These are phyloP conservation scores for Spialia ferax DNA, from an alignment of 2,888 invertebrate species.

Conservation along the genomic window DNA sequence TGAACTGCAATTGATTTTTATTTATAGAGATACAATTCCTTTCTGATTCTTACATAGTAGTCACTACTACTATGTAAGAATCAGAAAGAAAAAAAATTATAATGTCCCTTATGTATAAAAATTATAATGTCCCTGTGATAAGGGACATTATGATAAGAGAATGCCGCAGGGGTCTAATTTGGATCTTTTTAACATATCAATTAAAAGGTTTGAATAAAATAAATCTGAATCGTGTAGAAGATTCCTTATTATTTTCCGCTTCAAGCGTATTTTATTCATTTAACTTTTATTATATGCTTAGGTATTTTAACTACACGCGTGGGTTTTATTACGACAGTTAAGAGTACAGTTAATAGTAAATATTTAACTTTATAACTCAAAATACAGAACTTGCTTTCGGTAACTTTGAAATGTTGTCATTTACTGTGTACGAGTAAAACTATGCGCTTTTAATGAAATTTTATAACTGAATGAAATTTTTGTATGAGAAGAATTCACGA, in stretches of 20 bases:
- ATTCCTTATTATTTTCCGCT: not conserved
- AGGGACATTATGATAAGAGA: no score
- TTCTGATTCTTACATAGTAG: no score
- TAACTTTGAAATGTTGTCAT: not conserved
- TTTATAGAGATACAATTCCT: no score
- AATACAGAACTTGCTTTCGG: not conserved
- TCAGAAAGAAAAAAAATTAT: no score
- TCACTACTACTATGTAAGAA: no score
- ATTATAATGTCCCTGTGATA: no score
- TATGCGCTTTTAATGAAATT: not conserved
- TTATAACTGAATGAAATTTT: no score
- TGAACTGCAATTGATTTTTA: no score
- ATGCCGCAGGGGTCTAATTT: no score
- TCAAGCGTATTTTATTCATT: not conserved
- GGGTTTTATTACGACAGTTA: not conserved
- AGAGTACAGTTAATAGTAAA: not conserved
- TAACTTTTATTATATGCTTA: not conserved
- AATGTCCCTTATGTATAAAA: no score
- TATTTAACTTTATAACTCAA: not conserved
- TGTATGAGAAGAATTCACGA: no score
- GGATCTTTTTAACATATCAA: not conserved
- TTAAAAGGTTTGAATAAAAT: not conserved
- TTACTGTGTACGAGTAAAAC: not conserved
- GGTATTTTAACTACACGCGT: slow-evolving; percentile 1
- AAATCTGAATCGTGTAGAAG: not conserved